Percentiles rank a stretch among this genome's conserved stretches.
Conservation (phyloP, 2,888 invertebrate genomes). For the Tricholauxania praeusta region DNA sequence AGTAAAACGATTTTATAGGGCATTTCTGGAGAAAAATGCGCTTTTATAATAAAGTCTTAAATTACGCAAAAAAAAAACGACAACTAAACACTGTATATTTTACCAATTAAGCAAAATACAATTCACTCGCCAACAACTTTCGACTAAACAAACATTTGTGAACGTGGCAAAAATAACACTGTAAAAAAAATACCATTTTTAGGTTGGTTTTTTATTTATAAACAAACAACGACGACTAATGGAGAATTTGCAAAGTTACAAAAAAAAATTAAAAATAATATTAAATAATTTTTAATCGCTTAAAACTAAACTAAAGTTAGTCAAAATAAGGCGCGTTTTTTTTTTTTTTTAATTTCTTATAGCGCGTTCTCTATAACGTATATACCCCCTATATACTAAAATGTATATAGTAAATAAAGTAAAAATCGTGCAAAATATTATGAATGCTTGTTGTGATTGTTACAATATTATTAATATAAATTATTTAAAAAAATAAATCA, state of each 20-base stretch:
- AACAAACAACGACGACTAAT: slow-evolving; percentile 61
- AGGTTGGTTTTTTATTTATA: slow-evolving; percentile 56
- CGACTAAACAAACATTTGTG: slow-evolving; percentile 17
- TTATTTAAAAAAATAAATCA: slow-evolving; percentile 45
- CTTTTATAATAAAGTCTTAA: not conserved
- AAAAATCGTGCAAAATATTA: slow-evolving; percentile 34
- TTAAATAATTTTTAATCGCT: slow-evolving; percentile 34
- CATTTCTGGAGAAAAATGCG: slow-evolving; percentile 20
- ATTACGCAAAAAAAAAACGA: not conserved
- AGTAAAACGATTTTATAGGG: not conserved
- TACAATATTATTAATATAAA: slow-evolving; percentile 45
- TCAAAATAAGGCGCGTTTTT: slow-evolving; percentile 45
- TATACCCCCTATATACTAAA: too few relatives aligned
- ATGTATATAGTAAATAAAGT: slow-evolving; percentile 14
- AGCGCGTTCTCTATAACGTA: too few relatives aligned
- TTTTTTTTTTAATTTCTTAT: not conserved
- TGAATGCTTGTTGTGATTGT: slow-evolving; percentile 62
- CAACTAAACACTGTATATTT: slow-evolving; percentile 36
- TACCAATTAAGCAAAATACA: slow-evolving; percentile 32
- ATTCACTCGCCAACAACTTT: slow-evolving; percentile 18
- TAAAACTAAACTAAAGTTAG: slow-evolving; percentile 51
- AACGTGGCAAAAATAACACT: slow-evolving; percentile 14
- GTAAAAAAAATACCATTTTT: slow-evolving; percentile 36
- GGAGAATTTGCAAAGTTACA: slow-evolving; percentile 63
- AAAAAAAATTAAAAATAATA: slow-evolving; percentile 47